Evolutionary conservation across 2,113 vertebrate genomes (phyloP), one percentile per base, ranked within the genome.

Genomic region (Anthoscopus minutus): DNA sequence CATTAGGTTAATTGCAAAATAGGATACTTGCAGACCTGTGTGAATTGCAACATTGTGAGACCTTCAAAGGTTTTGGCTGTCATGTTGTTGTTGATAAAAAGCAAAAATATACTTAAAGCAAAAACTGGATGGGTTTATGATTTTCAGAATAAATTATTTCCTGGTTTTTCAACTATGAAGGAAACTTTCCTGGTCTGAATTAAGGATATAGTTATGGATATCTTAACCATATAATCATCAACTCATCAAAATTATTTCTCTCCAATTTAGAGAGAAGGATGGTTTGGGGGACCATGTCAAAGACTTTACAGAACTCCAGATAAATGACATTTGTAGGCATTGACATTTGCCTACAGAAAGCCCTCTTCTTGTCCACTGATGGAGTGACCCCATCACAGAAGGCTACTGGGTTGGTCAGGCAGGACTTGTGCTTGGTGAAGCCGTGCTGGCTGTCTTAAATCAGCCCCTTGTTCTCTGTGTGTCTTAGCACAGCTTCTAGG

Each of bases 241-340:
- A 10, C 20, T 66, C 15, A 51, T 30, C 13, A 66, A 30, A 81
- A n/a, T 13, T 30, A 17, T 45, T 66, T 38, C 7, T 51, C 10
- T 45, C 15, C 7, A 38, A 1, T 38, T 51, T 28, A n/a, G 15
- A 73, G 28, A 24, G 11, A 58, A 58, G 38, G 38, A 45, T 28
- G 11, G 14, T 73, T 8, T 38, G 9, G 9, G 37, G 13, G 2
- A 25, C 27, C 0, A 0, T 27, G 37, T 33, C 37, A 58, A 50
- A 37, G 58, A 12, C 15, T 44, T 57, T 11, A 65, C 31, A 57
- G 35, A 64, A 40, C 5, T 33, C 9, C 35, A 64, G 50, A 23
- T 5, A 23, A 44, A 24, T 20, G 4, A 37, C 13, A 42, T 15
- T 33, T 51, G 37, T 9, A 38, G 19, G 15, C 19, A 64, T 3